Evolutionary conservation across 2,113 vertebrate species (phyloP).

Genomic region (Cavia porcellus): DNA sequence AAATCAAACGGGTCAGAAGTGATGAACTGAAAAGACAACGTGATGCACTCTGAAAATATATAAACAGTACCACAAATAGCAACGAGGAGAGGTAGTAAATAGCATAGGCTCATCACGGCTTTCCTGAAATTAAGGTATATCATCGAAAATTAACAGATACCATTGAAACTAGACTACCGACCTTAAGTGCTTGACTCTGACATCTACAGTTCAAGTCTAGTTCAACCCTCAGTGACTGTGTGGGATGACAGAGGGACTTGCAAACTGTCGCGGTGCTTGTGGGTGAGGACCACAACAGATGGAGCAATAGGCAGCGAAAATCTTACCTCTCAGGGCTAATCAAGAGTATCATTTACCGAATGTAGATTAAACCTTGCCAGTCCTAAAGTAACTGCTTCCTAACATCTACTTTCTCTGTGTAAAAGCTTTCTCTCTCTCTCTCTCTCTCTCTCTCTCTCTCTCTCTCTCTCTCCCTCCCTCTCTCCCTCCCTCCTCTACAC

Average conservation of each 20-base stretch:
- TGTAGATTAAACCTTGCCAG: neutral
- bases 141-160: neutral
- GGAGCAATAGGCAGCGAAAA: neutral
- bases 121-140: neutral
- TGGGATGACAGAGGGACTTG: neutral
- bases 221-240: neutral
- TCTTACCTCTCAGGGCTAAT: neutral
- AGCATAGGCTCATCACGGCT: neutral
- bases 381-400: neutral
- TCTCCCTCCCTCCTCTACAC: neutral
- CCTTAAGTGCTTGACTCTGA: neutral
- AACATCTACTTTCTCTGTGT: neutral
- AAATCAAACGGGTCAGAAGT: neutral
- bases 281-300: neutral
- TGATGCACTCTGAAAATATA: neutral
- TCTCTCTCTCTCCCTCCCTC: neutral
- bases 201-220: neutral
- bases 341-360: neutral
- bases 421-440: neutral
- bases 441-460: neutral
- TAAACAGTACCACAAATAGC: neutral
- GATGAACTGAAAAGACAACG: neutral
- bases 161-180: neutral
- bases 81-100: neutral
- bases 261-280: neutral